Conservation (phyloP, 2,113 vertebrate genomes). For the Thunnus thynnus region DNA sequence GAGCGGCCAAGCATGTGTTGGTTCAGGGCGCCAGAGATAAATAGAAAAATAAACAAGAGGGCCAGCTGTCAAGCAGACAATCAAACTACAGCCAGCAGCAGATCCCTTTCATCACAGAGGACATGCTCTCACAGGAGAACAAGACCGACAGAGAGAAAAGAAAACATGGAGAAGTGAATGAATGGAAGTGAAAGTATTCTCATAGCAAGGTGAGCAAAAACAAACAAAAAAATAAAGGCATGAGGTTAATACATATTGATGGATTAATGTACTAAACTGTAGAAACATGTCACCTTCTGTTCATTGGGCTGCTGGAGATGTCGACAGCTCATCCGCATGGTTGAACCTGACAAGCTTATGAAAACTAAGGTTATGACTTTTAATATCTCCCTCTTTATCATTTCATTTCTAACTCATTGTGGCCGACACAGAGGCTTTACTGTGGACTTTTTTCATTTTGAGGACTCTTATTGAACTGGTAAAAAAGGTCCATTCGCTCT, state of each 20-base stretch:
- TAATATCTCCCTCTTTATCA: too few species aligned
- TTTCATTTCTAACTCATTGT: constrained; percentile 19
- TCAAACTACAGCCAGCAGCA: constrained; percentile 62
- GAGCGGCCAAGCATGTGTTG: constrained; percentile 28
- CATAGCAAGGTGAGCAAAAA: constrained; percentile 11
- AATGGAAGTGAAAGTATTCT: constrained; percentile 18
- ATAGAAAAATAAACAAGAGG: constrained; percentile 75
- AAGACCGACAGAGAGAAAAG: constrained; percentile 24
- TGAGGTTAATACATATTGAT: constrained; percentile 57
- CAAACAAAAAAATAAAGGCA: constrained; percentile 44
- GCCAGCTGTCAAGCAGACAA: constrained; percentile 76
- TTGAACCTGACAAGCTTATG: constrained; percentile 54
- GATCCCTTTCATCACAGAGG: constrained; percentile 64
- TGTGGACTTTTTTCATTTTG: constrained; percentile 35
- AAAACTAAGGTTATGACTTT: constrained; percentile 55
- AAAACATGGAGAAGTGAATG: constrained; percentile 49
- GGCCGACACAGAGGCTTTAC: constrained; percentile 14
- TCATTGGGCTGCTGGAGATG: constrained; percentile 17
- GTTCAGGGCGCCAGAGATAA: constrained; percentile 55
- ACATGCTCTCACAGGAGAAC: constrained; percentile 43
- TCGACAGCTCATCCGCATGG: not conserved
- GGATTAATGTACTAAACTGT: constrained; percentile 36
- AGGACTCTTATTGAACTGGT: constrained; percentile 25
- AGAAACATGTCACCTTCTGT: constrained; percentile 12
- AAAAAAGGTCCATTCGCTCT: constrained; percentile 9